Percentiles rank a stretch among this genome's conserved stretches.
Conservation (phyloP, 2,888 invertebrate species). For the Trichogramma dendrolimi region DNA sequence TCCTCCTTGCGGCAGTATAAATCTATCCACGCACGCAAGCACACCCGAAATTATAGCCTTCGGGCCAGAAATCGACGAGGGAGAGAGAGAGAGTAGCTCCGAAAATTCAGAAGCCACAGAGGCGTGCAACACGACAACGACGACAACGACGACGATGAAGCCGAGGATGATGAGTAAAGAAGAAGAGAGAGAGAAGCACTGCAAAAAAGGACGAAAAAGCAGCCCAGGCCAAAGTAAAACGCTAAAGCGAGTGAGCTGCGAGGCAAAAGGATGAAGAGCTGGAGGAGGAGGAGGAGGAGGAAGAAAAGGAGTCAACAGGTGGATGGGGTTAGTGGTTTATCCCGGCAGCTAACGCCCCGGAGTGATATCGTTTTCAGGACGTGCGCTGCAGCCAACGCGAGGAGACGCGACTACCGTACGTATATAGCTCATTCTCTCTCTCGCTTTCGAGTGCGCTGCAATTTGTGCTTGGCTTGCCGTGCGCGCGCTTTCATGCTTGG, state of each 20-base stretch:
- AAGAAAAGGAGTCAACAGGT: slow-evolving; percentile 46
- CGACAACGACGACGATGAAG: slow-evolving; percentile 7
- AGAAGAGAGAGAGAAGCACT: too few relatives aligned
- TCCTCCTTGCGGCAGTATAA: too few relatives aligned
- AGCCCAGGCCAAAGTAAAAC: neutral
- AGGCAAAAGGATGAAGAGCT: slow-evolving; percentile 28
- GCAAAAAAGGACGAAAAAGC: too few relatives aligned
- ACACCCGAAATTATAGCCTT: too few relatives aligned
- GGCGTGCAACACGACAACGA: too few relatives aligned
- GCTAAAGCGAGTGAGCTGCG: slow-evolving; percentile 9
- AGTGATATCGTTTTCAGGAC: slow-evolving; percentile 44
- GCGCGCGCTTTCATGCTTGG: too few relatives aligned
- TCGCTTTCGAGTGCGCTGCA: neutral
- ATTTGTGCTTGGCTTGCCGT: too few relatives aligned
- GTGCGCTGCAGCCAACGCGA: slow-evolving; percentile 30
- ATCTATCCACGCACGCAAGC: too few relatives aligned
- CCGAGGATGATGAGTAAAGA: slow-evolving; percentile 12
- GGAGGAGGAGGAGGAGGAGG: slow-evolving; percentile 38
- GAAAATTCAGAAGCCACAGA: too few relatives aligned
- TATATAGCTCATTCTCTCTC: neutral
- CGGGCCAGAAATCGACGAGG: too few relatives aligned
- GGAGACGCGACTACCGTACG: slow-evolving; percentile 4
- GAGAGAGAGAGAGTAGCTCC: too few relatives aligned
- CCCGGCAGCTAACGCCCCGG: slow-evolving; percentile 46
- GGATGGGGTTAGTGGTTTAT: slow-evolving; percentile 52